Evolutionary conservation across 2,888 invertebrate species (phyloP).

Genomic region (Fragum fragum): DNA sequence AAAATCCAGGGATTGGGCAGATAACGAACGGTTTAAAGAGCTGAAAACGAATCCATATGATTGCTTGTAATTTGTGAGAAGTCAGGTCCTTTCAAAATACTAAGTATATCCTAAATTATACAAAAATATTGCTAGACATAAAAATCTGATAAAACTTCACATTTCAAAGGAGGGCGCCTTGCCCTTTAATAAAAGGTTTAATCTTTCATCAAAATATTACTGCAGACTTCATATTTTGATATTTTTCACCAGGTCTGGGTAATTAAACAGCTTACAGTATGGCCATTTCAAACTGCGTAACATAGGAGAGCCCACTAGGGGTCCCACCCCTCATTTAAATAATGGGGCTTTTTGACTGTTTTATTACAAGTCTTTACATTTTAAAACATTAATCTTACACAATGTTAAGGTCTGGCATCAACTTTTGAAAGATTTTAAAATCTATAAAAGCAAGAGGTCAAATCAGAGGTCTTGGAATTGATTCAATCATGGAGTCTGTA

Average conservation of each 20-base stretch:
- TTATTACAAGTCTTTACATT: conserved; percentile 18
- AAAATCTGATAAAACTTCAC: not conserved
- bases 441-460: not conserved
- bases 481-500: too few relatives aligned
- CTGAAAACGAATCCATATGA: too few relatives aligned
- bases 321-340: conserved; percentile 27
- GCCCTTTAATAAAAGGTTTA: not conserved
- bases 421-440: not conserved
- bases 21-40: too few relatives aligned
- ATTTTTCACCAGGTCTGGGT: not conserved
- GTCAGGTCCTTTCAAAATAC: too few relatives aligned
- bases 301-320: conserved; percentile 12
- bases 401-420: not conserved
- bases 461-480: too few relatives aligned
- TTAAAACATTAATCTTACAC: conserved; percentile 9
- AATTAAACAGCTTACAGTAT: conserved; percentile 6
- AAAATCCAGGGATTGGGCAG: too few relatives aligned
- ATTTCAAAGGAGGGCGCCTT: conserved; percentile 1
- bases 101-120: not conserved
- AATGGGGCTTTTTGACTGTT: conserved; percentile 15
- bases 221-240: not conserved
- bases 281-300: conserved; percentile 4
- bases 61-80: too few relatives aligned
- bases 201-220: conserved; percentile 1
- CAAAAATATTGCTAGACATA: not conserved